phyloP scores from a whole-genome alignment of 30 jellyfish, hydroid and myxozoan genomes.

The Cassiopea xamachana region DNA sequence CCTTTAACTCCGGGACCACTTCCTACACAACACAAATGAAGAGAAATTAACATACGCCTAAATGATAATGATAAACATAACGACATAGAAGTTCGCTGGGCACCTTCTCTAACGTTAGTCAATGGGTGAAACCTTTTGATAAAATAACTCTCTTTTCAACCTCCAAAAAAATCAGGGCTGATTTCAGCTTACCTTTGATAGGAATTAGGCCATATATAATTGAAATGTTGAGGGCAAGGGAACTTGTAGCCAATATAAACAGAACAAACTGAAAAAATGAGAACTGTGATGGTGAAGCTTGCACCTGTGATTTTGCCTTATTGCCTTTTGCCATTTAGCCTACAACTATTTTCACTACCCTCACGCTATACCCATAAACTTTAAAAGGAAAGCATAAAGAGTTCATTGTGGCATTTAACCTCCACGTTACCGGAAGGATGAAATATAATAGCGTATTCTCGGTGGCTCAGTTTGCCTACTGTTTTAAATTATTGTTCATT shows the following conservation, averaged over 20 bases:
- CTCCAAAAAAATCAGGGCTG: not conserved
- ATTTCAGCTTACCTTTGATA: slow-evolving; percentile 53
- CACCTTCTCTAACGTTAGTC: too few relatives aligned
- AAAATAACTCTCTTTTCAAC: too few relatives aligned
- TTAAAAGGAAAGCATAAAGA: not conserved
- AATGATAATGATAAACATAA: not conserved
- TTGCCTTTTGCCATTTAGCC: not conserved
- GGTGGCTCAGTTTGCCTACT: too few relatives aligned
- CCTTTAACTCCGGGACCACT: slow-evolving; percentile 29
- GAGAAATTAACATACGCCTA: not conserved
- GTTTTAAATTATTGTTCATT: too few relatives aligned
- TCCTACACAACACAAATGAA: slow-evolving; percentile 8
- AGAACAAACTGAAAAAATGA: slow-evolving; percentile 66
- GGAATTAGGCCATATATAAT: slow-evolving; percentile 74
- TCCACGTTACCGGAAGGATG: not conserved
- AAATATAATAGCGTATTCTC: too few relatives aligned
- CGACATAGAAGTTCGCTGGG: too few relatives aligned
- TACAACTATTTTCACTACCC: not conserved
- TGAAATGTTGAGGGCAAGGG: slow-evolving; percentile 69
- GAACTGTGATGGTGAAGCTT: slow-evolving; percentile 39
- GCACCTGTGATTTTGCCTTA: not conserved
- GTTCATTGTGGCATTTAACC: not conserved
- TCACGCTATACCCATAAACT: not conserved
- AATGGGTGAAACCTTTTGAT: too few relatives aligned
- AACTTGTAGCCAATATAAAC: slow-evolving; percentile 64